Conservation (phyloP, 1,140 invertebrate species). For the Hirudo medicinalis region DNA sequence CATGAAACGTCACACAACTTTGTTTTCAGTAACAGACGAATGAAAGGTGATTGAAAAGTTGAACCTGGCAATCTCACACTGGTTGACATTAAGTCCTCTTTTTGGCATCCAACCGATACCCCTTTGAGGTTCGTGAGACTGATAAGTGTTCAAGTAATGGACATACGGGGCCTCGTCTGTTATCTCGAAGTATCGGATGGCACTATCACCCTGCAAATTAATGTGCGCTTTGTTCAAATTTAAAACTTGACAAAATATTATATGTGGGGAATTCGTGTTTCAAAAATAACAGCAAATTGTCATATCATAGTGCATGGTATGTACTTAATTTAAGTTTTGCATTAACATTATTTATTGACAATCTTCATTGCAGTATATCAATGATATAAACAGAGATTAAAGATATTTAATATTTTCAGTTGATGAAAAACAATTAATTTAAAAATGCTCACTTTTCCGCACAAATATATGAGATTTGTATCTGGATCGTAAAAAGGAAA, state of each 20-base stretch:
- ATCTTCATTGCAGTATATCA: too few species aligned
- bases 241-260: too few species aligned
- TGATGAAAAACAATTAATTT: neutral
- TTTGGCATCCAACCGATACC: slow-evolving; percentile 42
- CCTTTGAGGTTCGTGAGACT: slow-evolving; percentile 34
- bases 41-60: neutral
- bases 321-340: too few species aligned
- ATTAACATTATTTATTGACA: too few species aligned
- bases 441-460: slow-evolving; percentile 35
- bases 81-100: slow-evolving; percentile 38
- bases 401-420: too few species aligned
- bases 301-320: too few species aligned
- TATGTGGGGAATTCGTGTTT: too few species aligned
- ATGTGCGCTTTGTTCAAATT: too few species aligned
- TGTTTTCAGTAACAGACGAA: too few species aligned
- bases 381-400: too few species aligned
- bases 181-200: slow-evolving; percentile 40
- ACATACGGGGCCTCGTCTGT: slow-evolving; percentile 37
- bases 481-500: slow-evolving; percentile 43
- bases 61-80: slow-evolving; percentile 40
- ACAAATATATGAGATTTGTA: slow-evolving; percentile 37
- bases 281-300: too few species aligned
- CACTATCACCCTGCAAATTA: slow-evolving; percentile 36
- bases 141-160: slow-evolving; percentile 35
- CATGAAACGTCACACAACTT: neutral